These are phyloP conservation scores for Solen grandis DNA, from an alignment of 1,140 invertebrate species.

Conservation along the genomic window DNA sequence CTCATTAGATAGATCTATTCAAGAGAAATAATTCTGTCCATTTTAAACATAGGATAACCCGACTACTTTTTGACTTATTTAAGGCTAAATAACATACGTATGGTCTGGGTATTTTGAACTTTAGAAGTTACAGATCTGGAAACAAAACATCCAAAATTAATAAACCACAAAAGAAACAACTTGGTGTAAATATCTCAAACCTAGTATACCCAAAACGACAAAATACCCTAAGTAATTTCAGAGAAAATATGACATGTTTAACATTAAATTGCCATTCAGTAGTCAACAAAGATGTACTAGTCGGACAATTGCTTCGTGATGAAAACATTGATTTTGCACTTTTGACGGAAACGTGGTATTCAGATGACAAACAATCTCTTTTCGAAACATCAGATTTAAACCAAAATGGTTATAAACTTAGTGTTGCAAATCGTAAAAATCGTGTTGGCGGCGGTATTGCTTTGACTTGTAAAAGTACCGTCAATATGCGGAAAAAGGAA, in stretches of 20 bases:
- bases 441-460: slow-evolving; percentile 45
- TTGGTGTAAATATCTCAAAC: slow-evolving; percentile 1
- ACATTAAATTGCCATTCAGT: slow-evolving; percentile 27
- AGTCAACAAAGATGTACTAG: slow-evolving; percentile 32
- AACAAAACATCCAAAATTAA: no score
- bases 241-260: slow-evolving; percentile 24
- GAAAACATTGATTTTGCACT: slow-evolving; percentile 55
- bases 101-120: no score
- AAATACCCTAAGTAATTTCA: slow-evolving; percentile 5
- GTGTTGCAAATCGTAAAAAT: slow-evolving; percentile 44
- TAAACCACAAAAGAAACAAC: neutral
- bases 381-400: slow-evolving; percentile 50
- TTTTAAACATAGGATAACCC: no score
- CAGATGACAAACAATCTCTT: slow-evolving; percentile 39
- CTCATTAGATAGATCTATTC: no score
- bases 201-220: slow-evolving; percentile 11
- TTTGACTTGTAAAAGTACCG: slow-evolving; percentile 2
- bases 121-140: no score
- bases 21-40: no score
- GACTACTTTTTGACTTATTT: no score
- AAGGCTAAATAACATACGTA: no score
- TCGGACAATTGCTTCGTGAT: slow-evolving; percentile 39
- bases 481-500: slow-evolving; percentile 23
- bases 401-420: slow-evolving; percentile 51
- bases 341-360: slow-evolving; percentile 58